A percentile compares a stretch with the other conserved stretches of the same genome.
Conservation (phyloP, 1,140 invertebrate genomes). For the Diorhabda carinulata region DNA sequence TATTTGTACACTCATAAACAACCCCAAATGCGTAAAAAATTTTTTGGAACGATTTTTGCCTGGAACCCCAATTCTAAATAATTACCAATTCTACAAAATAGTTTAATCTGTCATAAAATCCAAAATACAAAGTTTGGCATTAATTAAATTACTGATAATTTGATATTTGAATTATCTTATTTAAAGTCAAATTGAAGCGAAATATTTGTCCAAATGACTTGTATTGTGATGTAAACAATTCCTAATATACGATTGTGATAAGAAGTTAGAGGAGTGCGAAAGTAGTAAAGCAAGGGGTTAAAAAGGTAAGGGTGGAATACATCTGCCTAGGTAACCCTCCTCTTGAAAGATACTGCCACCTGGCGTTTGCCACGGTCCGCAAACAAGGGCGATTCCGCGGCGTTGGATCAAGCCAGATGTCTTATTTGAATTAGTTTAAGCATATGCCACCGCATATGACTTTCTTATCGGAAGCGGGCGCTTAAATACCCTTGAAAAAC, state of each 20-base stretch:
- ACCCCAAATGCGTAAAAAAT: no score
- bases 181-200: neutral
- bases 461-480: conserved; percentile 11
- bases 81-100: no score
- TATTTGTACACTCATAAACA: no score
- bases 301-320: conserved; percentile 30
- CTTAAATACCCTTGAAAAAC: conserved; percentile 8
- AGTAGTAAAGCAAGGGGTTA: conserved; percentile 38
- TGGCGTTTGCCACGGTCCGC: conserved; percentile 44
- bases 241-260: conserved; percentile 9
- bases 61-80: no score
- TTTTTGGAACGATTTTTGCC: no score
- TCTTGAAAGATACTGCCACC: conserved; percentile 44
- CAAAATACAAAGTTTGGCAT: no score
- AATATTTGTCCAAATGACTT: neutral
- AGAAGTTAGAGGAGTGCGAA: conserved; percentile 18
- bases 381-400: conserved; percentile 40
- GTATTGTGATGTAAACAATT: neutral
- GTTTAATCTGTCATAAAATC: no score
- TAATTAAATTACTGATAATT: no score
- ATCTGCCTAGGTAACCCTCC: conserved; percentile 41
- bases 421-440: conserved; percentile 33
- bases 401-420: conserved; percentile 35
- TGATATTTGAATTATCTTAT: no score
- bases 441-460: conserved; percentile 36